Conservation (phyloP, 2,797 vertebrate genomes). For the Gallinago solitaria region DNA sequence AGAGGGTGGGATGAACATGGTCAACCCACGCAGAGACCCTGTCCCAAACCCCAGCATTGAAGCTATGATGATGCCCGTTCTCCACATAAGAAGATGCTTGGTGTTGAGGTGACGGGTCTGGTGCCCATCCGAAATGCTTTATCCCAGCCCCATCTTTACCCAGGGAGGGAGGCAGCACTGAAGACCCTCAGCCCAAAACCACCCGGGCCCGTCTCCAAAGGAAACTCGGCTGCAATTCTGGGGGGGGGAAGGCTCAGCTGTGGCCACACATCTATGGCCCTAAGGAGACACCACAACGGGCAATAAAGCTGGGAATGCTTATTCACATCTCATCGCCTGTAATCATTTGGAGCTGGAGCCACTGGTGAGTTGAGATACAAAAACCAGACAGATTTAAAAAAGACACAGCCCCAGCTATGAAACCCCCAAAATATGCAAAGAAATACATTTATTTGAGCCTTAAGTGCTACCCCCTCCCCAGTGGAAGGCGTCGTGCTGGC, state of each 20-base stretch:
- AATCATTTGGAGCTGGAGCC: not conserved
- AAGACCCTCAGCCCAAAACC: not conserved
- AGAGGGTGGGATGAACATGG: not conserved
- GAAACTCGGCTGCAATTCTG: accelerated
- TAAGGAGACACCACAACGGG: not conserved
- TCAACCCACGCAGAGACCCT: not conserved
- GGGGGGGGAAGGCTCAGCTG: not conserved
- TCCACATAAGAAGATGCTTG: accelerated
- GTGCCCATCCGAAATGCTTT: not conserved
- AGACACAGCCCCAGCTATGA: not conserved
- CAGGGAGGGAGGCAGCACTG: not conserved
- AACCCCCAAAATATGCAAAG: not conserved
- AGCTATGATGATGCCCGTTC: accelerated
- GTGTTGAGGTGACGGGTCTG: not conserved
- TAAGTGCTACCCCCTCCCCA: not conserved
- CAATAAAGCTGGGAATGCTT: not conserved
- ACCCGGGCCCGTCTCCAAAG: accelerated
- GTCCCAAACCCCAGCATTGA: not conserved
- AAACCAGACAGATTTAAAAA: not conserved
- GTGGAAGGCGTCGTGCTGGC: accelerated
- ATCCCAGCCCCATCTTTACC: not conserved
- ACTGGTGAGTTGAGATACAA: not conserved
- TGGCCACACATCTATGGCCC: not conserved
- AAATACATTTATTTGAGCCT: not conserved
- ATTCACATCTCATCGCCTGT: accelerated